Conservation (phyloP, 2,888 invertebrate genomes). For the Andrena chrysosceles region DNA sequence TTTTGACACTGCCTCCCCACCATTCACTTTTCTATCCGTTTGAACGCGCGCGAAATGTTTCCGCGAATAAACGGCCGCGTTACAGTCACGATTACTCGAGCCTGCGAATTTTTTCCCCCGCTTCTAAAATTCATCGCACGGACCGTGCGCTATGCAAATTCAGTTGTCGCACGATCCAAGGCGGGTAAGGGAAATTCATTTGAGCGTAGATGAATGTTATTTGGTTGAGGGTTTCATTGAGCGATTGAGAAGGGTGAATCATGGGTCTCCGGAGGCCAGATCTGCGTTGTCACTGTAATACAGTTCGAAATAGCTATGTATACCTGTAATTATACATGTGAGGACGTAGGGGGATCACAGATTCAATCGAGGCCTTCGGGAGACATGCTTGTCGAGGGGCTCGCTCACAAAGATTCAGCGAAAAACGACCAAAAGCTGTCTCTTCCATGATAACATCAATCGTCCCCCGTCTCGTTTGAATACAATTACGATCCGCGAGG, state of each 20-base stretch:
- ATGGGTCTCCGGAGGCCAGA: no score
- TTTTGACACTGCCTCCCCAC: slow-evolving; percentile 56
- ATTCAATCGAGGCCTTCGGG: not conserved
- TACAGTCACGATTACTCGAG: slow-evolving; percentile 5
- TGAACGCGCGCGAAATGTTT: slow-evolving; percentile 36
- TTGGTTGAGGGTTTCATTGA: no score
- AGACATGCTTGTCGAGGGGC: not conserved
- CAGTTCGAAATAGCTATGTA: no score
- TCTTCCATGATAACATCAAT: slow-evolving; percentile 17
- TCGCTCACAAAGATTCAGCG: not conserved
- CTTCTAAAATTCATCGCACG: not conserved
- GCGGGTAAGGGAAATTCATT: no score
- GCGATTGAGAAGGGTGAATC: no score
- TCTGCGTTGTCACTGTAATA: no score
- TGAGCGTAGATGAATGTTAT: no score
- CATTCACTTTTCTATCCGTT: slow-evolving; percentile 60
- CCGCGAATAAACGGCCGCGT: slow-evolving; percentile 41
- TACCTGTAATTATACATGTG: no score
- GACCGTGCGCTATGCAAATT: not conserved
- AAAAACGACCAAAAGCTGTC: slow-evolving; percentile 3
- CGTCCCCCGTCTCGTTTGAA: slow-evolving; percentile 13
- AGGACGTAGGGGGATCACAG: not conserved
- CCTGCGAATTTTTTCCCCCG: not conserved
- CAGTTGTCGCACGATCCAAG: not conserved
- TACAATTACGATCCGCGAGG: slow-evolving; percentile 28